Evolutionary conservation across 1,140 invertebrate species (phyloP).

Genomic region (Lordiphosa stackelbergi): DNA sequence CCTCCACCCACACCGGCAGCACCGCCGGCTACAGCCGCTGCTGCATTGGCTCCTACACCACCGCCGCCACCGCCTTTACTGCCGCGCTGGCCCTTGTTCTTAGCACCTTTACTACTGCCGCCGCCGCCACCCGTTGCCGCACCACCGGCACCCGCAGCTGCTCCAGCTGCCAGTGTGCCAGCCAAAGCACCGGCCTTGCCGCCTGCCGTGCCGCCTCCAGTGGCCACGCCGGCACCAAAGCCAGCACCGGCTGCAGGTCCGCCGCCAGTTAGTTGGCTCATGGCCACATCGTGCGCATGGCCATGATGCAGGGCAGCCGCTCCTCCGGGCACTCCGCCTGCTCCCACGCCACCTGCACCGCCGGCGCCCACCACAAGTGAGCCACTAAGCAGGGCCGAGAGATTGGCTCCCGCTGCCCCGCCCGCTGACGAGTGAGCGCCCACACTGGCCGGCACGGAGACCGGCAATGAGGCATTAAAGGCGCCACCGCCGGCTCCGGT

Average conservation of each 20-base stretch:
- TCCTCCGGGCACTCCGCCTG: constrained; percentile 35
- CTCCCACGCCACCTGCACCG: constrained; percentile 35
- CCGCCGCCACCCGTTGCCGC: constrained; percentile 28
- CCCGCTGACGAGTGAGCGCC: constrained; percentile 26
- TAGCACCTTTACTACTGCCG: constrained; percentile 45
- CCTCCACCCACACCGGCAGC: constrained; percentile 23
- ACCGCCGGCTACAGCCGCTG: constrained; percentile 64
- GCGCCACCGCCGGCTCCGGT: constrained; percentile 5
- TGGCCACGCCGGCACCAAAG: constrained; percentile 23
- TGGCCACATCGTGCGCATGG: constrained; percentile 54
- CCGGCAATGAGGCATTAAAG: constrained; percentile 15
- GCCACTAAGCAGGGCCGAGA: constrained; percentile 43
- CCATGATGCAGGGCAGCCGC: constrained; percentile 32
- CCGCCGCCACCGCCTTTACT: constrained; percentile 65
- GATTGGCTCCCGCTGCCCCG: constrained; percentile 39
- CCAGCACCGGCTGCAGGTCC: constrained; percentile 41
- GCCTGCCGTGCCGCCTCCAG: constrained; percentile 35
- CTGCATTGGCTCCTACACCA: constrained; percentile 45
- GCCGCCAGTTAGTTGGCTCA: constrained; percentile 50
- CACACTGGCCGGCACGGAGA: constrained; percentile 43
- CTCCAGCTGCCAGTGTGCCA: constrained; percentile 50
- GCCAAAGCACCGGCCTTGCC: constrained; percentile 57
- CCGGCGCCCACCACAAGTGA: constrained; percentile 55
- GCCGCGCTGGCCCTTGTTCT: constrained; percentile 54
- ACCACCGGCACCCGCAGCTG: constrained; percentile 55